A percentile compares a stretch with the other conserved stretches of the same genome.
These are phyloP conservation scores for Cirrhinus mrigala DNA, from an alignment of 2,797 vertebrate species.

Conservation along the genomic window DNA sequence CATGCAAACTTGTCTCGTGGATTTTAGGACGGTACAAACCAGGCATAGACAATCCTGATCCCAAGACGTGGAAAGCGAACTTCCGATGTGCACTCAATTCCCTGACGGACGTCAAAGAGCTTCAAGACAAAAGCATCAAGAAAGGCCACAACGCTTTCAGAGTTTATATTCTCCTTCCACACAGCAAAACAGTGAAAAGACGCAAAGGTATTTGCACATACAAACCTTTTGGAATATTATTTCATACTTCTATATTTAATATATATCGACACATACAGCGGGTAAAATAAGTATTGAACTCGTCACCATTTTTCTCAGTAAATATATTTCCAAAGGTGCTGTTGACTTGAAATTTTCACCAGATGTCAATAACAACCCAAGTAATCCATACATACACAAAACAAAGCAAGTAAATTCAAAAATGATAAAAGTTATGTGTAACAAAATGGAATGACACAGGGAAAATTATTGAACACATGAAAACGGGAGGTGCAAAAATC, in stretches of 20 bases:
- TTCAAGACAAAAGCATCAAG: constrained; percentile 80
- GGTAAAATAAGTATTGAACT: too few species aligned
- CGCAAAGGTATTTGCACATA: constrained; percentile 46
- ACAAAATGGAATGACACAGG: too few species aligned
- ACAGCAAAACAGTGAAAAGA: constrained; percentile 55
- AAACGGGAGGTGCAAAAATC: too few species aligned
- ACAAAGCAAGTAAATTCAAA: too few species aligned
- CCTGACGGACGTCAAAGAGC: constrained; percentile 79
- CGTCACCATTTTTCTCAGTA: too few species aligned
- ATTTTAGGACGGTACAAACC: constrained; percentile 77
- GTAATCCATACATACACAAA: too few species aligned
- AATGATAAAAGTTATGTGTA: too few species aligned
- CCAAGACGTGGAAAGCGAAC: constrained; percentile 87
- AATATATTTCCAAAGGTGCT: too few species aligned
- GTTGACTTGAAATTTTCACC: too few species aligned
- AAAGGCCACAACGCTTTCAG: constrained; percentile 81
- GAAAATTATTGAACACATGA: too few species aligned
- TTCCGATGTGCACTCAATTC: constrained; percentile 85
- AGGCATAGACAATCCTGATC: constrained; percentile 80
- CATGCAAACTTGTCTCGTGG: constrained; percentile 1
- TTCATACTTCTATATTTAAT: not conserved
- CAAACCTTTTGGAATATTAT: not conserved
- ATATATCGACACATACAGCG: too few species aligned
- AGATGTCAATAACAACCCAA: too few species aligned
- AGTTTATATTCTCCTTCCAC: constrained; percentile 82